Evolutionary conservation across 2,113 vertebrate species (phyloP).

Genomic region (Jacana jacana): DNA sequence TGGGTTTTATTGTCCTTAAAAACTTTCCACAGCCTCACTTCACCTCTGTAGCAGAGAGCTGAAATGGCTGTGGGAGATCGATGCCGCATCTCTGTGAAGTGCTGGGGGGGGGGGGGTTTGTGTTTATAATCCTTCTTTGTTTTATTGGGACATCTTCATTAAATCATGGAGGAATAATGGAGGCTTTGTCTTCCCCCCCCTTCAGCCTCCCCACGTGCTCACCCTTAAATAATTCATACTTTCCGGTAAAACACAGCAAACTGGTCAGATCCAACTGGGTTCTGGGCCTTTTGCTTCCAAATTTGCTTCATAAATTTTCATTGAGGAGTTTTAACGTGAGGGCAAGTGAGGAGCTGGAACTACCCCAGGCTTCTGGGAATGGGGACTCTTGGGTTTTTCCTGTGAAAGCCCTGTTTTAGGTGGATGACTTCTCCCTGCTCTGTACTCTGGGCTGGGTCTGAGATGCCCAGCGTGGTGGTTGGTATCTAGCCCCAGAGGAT

Average conservation of each 20-base stretch:
- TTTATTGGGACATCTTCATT: constrained; percentile 68
- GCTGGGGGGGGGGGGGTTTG: neutral
- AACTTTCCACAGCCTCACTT: neutral
- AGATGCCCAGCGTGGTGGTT: accelerated
- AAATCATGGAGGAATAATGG: constrained; percentile 74
- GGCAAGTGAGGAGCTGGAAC: neutral
- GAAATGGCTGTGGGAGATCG: neutral
- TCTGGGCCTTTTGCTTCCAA: neutral
- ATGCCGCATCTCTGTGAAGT: neutral
- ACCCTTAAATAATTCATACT: constrained; percentile 74
- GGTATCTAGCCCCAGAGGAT: accelerated
- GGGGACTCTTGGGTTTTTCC: neutral
- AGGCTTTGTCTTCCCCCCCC: neutral
- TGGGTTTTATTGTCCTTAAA: neutral
- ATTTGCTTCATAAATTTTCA: neutral
- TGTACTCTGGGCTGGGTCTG: neutral
- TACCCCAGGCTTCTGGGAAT: accelerated
- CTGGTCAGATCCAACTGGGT: neutral
- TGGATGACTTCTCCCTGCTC: neutral
- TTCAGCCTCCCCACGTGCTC: neutral
- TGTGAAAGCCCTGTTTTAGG: neutral
- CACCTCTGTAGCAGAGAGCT: constrained; percentile 3
- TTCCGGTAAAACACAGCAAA: constrained; percentile 66
- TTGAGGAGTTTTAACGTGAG: neutral
- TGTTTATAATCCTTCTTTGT: constrained; percentile 52